Base-by-base conservation (phyloP, 1,140 invertebrate species). In the Mycetomoellerius zeteki region DNA sequence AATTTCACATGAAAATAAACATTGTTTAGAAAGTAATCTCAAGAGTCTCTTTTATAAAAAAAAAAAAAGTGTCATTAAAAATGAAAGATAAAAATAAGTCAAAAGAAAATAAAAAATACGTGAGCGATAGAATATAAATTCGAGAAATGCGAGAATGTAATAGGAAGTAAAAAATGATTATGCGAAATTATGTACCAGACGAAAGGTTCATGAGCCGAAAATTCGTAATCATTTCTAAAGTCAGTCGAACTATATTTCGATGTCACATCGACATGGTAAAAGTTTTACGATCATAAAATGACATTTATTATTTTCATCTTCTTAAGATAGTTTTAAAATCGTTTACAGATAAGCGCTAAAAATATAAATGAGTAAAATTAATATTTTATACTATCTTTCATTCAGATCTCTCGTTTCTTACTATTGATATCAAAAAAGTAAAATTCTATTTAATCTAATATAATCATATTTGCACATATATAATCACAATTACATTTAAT, bases 141-240 rank as follows among this genome's bases (percentile, higher is more conserved):
- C 7, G 16, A 6, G 3, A 56, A 14, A 19, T 7, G 19, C 27
- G 6, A 78, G 16, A 62, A 24, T 43, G 8, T 56, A n/a, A 52
- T 33, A 14, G 7, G 2, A 52, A 64, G n/a, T 52, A 6, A 24
- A 12, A 85, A 62, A 80, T 78, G 62, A 54, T 54, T 16, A 64
- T 14, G n/a, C n/a, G n/a, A n/a, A n/a, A n/a, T n/a, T n/a, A n/a
- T n/a, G n/a, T n/a, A n/a, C 14, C 12, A 54, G 21, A 27, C 24
- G 60, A 65, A 65, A 43, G 64, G 10, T 67, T 43, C n/a, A 67
- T 50, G 73, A 14, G 8, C 21, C 47, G 30, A 69, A 30, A 80
- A 80, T 80, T 80, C 43, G 37, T 52, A 80, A 80, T 81, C 52
- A 12, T 30, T 71, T 82, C 21, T 10, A 43, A 82, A 82, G 21